Evolutionary conservation across 2,888 invertebrate genomes (phyloP).

Genomic region (Lycia hirtaria): DNA sequence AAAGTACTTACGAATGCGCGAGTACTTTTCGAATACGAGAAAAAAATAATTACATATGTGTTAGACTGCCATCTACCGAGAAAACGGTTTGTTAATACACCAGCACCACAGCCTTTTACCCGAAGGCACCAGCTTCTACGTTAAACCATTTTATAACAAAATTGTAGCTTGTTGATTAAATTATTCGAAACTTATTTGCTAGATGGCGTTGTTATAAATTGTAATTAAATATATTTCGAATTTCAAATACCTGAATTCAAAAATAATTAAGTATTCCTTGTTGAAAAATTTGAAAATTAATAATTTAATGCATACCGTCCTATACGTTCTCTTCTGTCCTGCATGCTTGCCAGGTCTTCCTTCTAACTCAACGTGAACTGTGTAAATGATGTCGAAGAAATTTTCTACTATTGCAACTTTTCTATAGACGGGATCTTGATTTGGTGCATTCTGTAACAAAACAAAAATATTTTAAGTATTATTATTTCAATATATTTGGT

Average conservation of each 20-base stretch:
- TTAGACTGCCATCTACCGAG: not conserved
- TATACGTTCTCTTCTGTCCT: slow-evolving; percentile 98
- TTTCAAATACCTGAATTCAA: too few relatives aligned
- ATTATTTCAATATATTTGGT: too few relatives aligned
- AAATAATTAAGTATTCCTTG: too few relatives aligned
- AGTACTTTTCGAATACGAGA: not conserved
- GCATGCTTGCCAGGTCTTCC: slow-evolving; percentile 97
- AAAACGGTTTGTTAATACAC: not conserved
- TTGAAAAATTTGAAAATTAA: too few relatives aligned
- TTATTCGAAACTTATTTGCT: too few relatives aligned
- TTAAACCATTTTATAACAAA: too few relatives aligned
- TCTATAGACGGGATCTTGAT: slow-evolving; percentile 91
- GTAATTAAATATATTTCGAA: not conserved
- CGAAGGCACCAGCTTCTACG: too few relatives aligned
- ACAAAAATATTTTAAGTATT: slow-evolving; percentile 35
- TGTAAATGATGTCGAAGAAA: slow-evolving; percentile 98
- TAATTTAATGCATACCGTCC: slow-evolving; percentile 90
- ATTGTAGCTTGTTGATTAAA: too few relatives aligned
- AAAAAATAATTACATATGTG: not conserved
- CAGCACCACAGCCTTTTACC: slow-evolving; percentile 1
- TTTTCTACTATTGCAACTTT: slow-evolving; percentile 98
- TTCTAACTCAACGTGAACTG: slow-evolving; percentile 97
- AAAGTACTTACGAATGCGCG: too few relatives aligned
- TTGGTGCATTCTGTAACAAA: slow-evolving; percentile 88
- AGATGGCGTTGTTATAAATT: slow-evolving; percentile 39